Conservation (phyloP, 2,888 invertebrate species). For the Eupithecia pulchellata region DNA sequence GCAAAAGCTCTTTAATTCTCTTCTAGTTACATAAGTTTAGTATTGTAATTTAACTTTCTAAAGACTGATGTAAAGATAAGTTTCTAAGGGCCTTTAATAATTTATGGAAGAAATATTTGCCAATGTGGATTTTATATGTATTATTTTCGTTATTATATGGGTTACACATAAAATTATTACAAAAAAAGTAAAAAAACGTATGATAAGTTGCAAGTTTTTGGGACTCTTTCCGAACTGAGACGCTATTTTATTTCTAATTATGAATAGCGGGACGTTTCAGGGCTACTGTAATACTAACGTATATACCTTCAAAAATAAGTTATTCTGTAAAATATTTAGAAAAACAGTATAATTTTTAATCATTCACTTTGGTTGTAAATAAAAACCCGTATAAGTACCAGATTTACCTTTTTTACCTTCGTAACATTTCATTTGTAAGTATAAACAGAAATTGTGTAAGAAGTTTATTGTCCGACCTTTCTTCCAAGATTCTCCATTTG, state of each 20-base stretch:
- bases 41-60: conserved; percentile 3
- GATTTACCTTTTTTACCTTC: neutral
- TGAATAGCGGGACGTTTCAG: no score
- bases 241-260: no score
- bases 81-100: neutral
- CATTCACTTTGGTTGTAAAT: neutral
- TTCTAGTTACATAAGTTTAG: neutral
- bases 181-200: no score
- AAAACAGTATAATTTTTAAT: neutral
- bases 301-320: neutral
- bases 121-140: neutral
- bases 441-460: neutral
- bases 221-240: no score
- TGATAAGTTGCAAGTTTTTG: no score
- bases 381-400: neutral
- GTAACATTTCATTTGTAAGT: neutral
- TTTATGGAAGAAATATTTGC: neutral
- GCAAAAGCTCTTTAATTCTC: neutral
- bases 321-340: neutral
- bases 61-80: neutral
- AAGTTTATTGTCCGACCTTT: neutral
- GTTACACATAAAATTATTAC: no score
- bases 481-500: neutral
- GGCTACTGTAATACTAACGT: no score
- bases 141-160: no score